Evolutionary conservation across 2,797 vertebrate species (phyloP), one percentile per base, ranked within the genome.

Genomic region (Protonibea diacanthus): DNA sequence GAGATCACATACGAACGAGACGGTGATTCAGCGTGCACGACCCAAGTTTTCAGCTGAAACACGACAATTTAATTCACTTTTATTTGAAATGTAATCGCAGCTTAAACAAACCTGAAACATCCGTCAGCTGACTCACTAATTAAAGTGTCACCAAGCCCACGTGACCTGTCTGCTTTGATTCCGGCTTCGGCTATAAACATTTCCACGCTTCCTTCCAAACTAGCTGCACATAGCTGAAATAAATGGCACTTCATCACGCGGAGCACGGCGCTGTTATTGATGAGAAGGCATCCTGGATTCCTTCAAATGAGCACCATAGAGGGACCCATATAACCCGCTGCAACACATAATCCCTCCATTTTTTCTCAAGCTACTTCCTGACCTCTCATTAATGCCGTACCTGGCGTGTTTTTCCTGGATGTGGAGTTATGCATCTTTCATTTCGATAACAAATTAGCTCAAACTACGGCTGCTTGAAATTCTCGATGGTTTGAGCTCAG

Each of bases 171-270:
- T 82, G 76, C 76, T 74, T 74, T 62, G 63, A 75, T 81, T 91
- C 85, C 2, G 76, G 68, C 67, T 53, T 53, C 6, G 2, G 68
- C 83, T 68, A 33, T 88, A 90, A 90, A 91, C 86, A 89, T 88
- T 85, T 84, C 82, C 81, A 53, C 55, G 27, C 67, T 6, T 60
- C 18, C 18, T 23, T 33, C 38, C 18, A 58, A 62, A 64, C 23
- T 3, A 17, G 52, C 62, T 11, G 59, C 65, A 42, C 83, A 79
- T 82, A 79, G 84, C 71, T 85, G 84, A 55, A 89, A 86, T 87
- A 85, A 86, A 84, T 90, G 82, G 71, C 91, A 91, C 91, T 88
- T 92, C 90, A 90, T 93, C 86, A 91, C 80, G 74, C 56, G 2
- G 40, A 73, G 53, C 38, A 61, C 45, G 8, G 65, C 20, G 14